A percentile compares a stretch with the other conserved stretches of the same genome.
Evolutionary conservation across 2,113 vertebrate species (phyloP).

Genomic region (Mormyrus iriodes): DNA sequence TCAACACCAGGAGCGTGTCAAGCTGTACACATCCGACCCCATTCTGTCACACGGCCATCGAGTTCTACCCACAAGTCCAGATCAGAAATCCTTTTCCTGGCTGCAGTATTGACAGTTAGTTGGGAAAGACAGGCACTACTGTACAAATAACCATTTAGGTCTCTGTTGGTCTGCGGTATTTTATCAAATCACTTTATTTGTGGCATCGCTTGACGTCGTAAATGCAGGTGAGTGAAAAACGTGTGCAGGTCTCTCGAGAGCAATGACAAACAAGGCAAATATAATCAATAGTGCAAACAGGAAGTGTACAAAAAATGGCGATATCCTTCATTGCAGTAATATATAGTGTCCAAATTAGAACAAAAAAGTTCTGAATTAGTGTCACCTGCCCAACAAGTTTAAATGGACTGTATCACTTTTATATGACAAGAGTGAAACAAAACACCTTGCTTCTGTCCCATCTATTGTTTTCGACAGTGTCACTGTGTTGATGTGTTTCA

Average conservation of each 20-base stretch:
- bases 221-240: background rate
- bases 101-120: background rate
- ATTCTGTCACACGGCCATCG: constrained; percentile 63
- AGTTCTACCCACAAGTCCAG: constrained; percentile 43
- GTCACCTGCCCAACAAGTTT: background rate
- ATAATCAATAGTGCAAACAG: background rate
- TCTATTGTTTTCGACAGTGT: background rate
- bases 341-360: background rate
- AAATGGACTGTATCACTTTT: background rate
- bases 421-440: background rate
- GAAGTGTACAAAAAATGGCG: background rate
- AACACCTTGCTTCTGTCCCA: background rate
- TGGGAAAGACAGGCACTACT: background rate
- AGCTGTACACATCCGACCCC: constrained; percentile 50
- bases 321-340: background rate
- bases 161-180: background rate
- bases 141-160: background rate
- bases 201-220: background rate
- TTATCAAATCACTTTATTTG: background rate
- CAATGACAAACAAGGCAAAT: background rate
- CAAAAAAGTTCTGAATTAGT: background rate
- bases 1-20: constrained; percentile 49
- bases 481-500: background rate
- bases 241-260: background rate
- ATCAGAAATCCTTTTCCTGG: constrained; percentile 1